These are phyloP conservation scores for Bombus difficillimus DNA, from an alignment of 1,140 invertebrate genomes.

Conservation along the genomic window DNA sequence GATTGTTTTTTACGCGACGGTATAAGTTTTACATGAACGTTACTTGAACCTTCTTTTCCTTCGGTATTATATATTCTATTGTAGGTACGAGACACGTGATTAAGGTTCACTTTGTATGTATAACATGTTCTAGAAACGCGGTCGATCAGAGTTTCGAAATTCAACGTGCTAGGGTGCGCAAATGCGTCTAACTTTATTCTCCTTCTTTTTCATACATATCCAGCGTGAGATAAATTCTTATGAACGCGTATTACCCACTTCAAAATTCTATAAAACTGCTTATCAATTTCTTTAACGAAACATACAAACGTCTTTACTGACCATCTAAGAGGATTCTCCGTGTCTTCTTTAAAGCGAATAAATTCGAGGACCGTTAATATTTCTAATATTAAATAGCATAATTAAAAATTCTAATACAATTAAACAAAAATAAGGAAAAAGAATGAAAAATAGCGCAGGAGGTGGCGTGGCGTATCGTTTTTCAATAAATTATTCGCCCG, in stretches of 20 bases:
- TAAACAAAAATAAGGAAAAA: neutral
- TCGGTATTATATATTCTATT: neutral
- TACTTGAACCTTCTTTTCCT: too few species aligned
- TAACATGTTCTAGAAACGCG: neutral
- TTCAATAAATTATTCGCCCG: constrained; percentile 19
- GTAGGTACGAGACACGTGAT: neutral
- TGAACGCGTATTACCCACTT: too few species aligned
- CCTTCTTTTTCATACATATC: too few species aligned
- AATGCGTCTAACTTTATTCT: neutral
- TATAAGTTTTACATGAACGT: too few species aligned
- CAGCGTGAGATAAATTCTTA: neutral
- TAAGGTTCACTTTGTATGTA: neutral
- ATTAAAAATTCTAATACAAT: neutral
- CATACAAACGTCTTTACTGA: too few species aligned
- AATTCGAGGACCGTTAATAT: neutral
- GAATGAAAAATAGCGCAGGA: neutral
- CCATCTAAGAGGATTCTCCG: too few species aligned
- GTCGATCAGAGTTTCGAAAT: constrained; percentile 22
- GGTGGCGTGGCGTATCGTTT: neutral
- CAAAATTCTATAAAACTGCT: neutral
- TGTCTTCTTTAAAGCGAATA: too few species aligned
- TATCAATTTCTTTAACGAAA: too few species aligned
- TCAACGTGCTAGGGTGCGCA: neutral
- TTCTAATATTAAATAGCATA: neutral
- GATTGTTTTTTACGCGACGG: too few species aligned